Percentiles rank a stretch among this genome's conserved stretches.
phyloP scores from a whole-genome alignment of 35 echinoderm and acorn worm genomes.

The Diadema setosum region DNA sequence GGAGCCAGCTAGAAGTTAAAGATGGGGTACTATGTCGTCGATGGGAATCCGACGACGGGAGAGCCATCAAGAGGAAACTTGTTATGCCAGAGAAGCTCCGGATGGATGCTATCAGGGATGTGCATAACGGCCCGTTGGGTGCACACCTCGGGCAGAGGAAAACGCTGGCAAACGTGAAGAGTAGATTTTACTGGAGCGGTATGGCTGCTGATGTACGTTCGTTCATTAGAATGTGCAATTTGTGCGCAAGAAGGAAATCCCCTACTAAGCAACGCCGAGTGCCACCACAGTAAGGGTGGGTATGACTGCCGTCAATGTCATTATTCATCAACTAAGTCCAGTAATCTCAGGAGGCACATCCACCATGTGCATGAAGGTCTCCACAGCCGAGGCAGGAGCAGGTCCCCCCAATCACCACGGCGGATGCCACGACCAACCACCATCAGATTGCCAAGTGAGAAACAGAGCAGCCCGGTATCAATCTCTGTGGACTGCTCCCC shows the following conservation, averaged over 20 bases:
- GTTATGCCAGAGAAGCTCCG: background rate
- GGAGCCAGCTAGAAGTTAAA: background rate
- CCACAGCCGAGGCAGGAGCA: too few species aligned
- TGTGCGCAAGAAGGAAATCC: background rate
- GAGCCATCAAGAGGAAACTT: background rate
- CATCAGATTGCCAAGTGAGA: too few species aligned
- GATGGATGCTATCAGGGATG: background rate
- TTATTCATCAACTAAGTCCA: background rate
- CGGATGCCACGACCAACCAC: too few species aligned
- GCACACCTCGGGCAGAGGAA: constrained; percentile 14
- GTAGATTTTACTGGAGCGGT: background rate
- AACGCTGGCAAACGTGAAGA: background rate
- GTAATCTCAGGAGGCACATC: background rate
- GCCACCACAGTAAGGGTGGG: background rate
- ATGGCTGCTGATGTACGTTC: constrained; percentile 5
- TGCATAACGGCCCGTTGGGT: constrained; percentile 16
- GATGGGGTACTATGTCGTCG: constrained; percentile 17
- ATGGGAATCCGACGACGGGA: constrained; percentile 52
- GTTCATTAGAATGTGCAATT: background rate
- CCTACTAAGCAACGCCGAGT: background rate
- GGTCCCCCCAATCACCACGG: too few species aligned
- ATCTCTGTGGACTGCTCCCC: too few species aligned
- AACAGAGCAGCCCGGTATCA: too few species aligned
- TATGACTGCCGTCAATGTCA: background rate
- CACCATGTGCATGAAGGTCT: too few species aligned